Percentiles rank a stretch among this genome's conserved stretches.
These are phyloP conservation scores for Exaiptasia diaphana DNA, from an alignment of 64 coral and sea anemone genomes.

Conservation along the genomic window DNA sequence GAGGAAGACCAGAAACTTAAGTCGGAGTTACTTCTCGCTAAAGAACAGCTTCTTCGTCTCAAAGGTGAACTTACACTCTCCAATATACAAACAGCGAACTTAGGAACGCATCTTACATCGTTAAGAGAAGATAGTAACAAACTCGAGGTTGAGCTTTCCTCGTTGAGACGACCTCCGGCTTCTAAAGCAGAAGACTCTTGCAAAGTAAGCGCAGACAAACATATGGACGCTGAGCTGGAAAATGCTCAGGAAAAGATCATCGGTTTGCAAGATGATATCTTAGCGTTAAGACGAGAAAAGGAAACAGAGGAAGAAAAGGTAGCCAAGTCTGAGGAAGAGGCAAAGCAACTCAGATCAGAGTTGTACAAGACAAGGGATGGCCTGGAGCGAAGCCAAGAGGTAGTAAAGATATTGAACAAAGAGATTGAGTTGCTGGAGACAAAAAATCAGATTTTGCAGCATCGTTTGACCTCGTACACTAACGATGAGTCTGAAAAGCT, in stretches of 20 bases:
- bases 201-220: background rate
- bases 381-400: background rate
- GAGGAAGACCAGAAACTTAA: slow-evolving; percentile 65
- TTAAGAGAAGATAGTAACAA: slow-evolving; percentile 84
- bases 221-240: slow-evolving; percentile 66
- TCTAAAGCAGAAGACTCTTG: background rate
- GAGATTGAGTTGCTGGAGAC: slow-evolving; percentile 36
- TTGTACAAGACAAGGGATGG: background rate
- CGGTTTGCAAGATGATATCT: slow-evolving; percentile 67
- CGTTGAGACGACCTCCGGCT: slow-evolving; percentile 43
- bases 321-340: slow-evolving; percentile 46
- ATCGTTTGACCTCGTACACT: background rate
- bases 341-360: slow-evolving; percentile 9
- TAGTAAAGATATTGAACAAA: slow-evolving; percentile 26
- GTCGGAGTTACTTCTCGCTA: slow-evolving; percentile 61
- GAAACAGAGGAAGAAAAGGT: slow-evolving; percentile 42
- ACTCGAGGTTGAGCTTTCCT: slow-evolving; percentile 70
- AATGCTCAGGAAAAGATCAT: slow-evolving; percentile 69
- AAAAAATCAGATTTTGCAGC: slow-evolving; percentile 12
- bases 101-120: slow-evolving; percentile 69
- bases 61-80: slow-evolving; percentile 81
- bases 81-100: slow-evolving; percentile 75
- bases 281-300: slow-evolving; percentile 66
- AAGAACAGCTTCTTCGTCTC: slow-evolving; percentile 69
- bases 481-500: background rate